phyloP scores from a whole-genome alignment of 2,113 vertebrate species.

The Formicarius rufipectus region DNA sequence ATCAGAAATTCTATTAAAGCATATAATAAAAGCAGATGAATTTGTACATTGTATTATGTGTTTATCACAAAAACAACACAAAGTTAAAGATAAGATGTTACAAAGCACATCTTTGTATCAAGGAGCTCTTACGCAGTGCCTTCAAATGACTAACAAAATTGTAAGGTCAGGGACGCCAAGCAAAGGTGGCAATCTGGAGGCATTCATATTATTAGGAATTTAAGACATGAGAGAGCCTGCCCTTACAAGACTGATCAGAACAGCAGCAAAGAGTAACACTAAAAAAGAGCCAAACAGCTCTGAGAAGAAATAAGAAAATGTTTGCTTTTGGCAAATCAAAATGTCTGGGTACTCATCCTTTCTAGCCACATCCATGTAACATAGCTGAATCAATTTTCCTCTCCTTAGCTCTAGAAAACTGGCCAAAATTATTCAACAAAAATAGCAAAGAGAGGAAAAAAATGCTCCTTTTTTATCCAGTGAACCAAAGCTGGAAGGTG shows the following conservation, averaged over 20 bases:
- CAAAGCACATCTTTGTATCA: neutral
- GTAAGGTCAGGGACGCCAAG: neutral
- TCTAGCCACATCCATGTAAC: neutral
- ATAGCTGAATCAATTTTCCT: neutral
- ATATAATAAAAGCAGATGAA: neutral
- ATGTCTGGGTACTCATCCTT: neutral
- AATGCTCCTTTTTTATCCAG: neutral
- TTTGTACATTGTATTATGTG: neutral
- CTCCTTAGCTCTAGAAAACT: neutral
- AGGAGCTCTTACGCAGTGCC: neutral
- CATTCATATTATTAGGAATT: neutral
- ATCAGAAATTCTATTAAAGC: neutral
- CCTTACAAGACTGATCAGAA: neutral
- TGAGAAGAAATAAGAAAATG: neutral
- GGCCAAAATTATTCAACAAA: neutral
- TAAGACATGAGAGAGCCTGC: neutral
- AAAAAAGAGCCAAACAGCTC: neutral
- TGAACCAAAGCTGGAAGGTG: neutral
- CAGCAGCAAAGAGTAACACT: neutral
- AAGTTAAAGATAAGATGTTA: neutral
- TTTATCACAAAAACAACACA: neutral
- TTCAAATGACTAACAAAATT: neutral
- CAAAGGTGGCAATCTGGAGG: neutral
- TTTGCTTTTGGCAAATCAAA: neutral
- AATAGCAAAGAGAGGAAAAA: neutral